A percentile compares a stretch with the other conserved stretches of the same genome.
phyloP scores from a whole-genome alignment of 2,113 vertebrate species.

The Nesospiza acunhae region DNA sequence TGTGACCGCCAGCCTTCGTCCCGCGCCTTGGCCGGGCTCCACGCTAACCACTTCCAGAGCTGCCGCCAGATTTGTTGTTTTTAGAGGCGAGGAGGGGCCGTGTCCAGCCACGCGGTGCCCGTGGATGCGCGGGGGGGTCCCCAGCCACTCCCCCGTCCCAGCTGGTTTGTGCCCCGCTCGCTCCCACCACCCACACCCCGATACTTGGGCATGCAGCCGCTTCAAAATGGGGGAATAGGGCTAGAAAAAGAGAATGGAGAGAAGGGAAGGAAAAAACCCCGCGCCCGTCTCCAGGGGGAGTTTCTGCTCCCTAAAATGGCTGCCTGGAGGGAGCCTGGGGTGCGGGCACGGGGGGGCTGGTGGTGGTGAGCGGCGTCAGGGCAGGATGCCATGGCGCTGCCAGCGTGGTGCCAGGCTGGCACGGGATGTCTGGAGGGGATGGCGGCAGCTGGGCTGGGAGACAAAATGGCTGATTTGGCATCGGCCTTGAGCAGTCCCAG shows the following conservation, averaged over 20 bases:
- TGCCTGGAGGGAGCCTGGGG: conserved; percentile 41
- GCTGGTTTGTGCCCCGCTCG: background rate
- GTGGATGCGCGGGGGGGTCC: background rate
- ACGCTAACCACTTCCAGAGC: conserved; percentile 49
- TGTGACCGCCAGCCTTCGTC: background rate
- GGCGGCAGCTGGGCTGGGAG: background rate
- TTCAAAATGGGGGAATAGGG: background rate
- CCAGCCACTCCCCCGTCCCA: background rate
- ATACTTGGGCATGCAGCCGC: rapidly evolving
- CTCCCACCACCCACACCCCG: rapidly evolving
- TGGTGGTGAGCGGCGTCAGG: background rate
- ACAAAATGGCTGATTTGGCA: conserved; percentile 65
- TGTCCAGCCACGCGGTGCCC: background rate
- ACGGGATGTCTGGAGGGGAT: background rate
- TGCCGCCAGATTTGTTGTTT: background rate
- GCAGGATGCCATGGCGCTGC: background rate
- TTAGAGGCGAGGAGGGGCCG: conserved; percentile 14
- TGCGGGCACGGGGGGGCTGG: background rate
- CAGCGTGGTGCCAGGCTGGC: background rate
- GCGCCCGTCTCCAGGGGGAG: background rate
- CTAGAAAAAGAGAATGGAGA: background rate
- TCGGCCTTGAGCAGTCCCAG: background rate
- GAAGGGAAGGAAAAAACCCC: background rate
- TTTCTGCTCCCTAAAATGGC: conserved; percentile 70
- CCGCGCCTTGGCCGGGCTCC: conserved; percentile 9